Percentiles rank a stretch among this genome's conserved stretches.
Conservation (phyloP, 1,140 invertebrate species). For the Radopholus similis region DNA sequence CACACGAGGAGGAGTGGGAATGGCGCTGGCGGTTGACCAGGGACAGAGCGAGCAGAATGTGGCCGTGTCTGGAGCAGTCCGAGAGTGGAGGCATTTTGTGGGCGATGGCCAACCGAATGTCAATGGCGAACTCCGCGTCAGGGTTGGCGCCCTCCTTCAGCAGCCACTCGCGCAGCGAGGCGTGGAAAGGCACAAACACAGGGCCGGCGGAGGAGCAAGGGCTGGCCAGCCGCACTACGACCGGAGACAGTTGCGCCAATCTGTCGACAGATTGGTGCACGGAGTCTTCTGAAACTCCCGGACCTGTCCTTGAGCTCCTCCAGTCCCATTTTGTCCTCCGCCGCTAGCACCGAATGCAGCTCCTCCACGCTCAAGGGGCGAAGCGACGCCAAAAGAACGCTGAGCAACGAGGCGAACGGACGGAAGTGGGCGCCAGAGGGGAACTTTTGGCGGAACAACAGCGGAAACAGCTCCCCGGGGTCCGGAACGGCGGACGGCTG, state of each 20-base stretch:
- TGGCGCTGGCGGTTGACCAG: conserved; percentile 69
- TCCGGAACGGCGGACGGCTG: conserved; percentile 84
- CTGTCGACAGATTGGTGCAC: not conserved
- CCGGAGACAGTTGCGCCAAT: conserved; percentile 28
- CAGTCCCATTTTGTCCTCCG: conserved; percentile 67
- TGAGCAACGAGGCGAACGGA: conserved; percentile 68
- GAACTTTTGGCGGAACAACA: conserved; percentile 86
- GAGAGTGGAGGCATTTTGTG: not conserved
- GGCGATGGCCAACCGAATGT: conserved; percentile 59
- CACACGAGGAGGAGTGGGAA: not conserved
- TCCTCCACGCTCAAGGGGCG: conserved; percentile 83
- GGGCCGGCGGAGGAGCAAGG: conserved; percentile 2
- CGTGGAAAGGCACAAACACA: conserved; percentile 32
- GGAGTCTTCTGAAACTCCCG: not conserved
- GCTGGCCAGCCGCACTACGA: conserved; percentile 24
- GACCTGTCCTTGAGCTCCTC: conserved; percentile 32
- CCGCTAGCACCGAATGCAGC: conserved; percentile 87
- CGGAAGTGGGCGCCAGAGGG: conserved; percentile 65
- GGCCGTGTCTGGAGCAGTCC: conserved; percentile 70
- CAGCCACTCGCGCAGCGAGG: conserved; percentile 78
- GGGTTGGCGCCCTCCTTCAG: conserved; percentile 71
- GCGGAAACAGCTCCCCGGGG: conserved; percentile 81
- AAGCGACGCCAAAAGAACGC: conserved; percentile 76
- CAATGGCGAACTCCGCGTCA: conserved; percentile 65
- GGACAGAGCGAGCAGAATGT: conserved; percentile 83